phyloP scores from a whole-genome alignment of 2,888 invertebrate species.

The Lepas anatifera region DNA sequence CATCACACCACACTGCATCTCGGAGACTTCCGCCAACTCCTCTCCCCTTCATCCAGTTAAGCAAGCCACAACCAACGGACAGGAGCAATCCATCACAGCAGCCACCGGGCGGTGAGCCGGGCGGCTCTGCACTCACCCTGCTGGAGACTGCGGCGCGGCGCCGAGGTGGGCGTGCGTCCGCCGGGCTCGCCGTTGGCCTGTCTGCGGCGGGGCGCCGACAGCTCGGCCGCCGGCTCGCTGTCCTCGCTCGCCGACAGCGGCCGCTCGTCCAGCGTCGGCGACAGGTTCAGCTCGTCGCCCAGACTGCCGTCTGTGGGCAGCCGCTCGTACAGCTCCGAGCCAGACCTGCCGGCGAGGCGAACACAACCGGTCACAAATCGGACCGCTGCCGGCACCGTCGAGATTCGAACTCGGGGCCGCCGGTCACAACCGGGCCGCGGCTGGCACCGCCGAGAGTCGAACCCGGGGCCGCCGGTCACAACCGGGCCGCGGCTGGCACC shows the following conservation, averaged over 20 bases:
- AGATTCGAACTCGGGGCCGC: too few relatives aligned
- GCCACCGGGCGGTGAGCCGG: not conserved
- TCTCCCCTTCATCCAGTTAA: too few relatives aligned
- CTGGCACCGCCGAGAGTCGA: too few relatives aligned
- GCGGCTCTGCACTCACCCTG: constrained; percentile 17
- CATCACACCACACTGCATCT: too few relatives aligned
- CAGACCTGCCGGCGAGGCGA: constrained; percentile 27
- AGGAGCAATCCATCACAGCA: too few relatives aligned
- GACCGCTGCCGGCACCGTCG: too few relatives aligned
- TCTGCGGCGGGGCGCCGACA: not conserved
- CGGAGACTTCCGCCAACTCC: too few relatives aligned
- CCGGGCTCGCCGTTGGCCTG: constrained; percentile 13
- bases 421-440: too few relatives aligned
- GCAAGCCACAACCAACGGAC: too few relatives aligned
- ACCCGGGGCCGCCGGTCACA: too few relatives aligned
- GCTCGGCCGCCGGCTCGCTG: not conserved
- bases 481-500: too few relatives aligned
- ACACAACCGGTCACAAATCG: too few relatives aligned
- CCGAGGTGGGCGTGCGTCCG: constrained; percentile 19
- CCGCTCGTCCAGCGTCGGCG: constrained; percentile 31
- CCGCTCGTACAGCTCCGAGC: constrained; percentile 54
- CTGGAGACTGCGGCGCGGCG: constrained; percentile 21
- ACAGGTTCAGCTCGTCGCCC: constrained; percentile 33
- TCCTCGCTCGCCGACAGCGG: constrained; percentile 36
- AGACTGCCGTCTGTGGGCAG: constrained; percentile 41